Evolutionary conservation across 2,797 vertebrate genomes (phyloP), one percentile per base, ranked within the genome.

Genomic region (Typhlichthys subterraneus): DNA sequence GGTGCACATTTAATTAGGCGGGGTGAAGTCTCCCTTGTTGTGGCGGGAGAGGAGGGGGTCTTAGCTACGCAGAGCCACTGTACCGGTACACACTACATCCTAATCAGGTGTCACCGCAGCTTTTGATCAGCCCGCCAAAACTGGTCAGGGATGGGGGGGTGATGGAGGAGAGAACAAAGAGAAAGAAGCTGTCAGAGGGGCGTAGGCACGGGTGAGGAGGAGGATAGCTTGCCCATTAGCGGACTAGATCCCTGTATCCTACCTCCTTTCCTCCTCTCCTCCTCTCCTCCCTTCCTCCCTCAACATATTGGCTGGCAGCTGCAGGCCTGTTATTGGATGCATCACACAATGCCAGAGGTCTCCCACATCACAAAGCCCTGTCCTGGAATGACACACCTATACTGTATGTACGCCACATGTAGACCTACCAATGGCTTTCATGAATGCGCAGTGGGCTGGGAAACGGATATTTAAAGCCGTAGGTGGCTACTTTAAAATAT

Each of bases 1-100:
- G 93, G 95, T 96, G 95, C 94, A 97, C 93, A 95, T 96, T 95
- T 97, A 97, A 97, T 97, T 96, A 96, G 93, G 87, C 90, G 82
- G 89, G 92, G 86, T 93, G 93, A 95, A 94, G 93, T 92, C 92
- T 93, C 93, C 93, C 92, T 91, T 94, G 94, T 94, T 93, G 93
- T 96, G 90, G 91, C 7, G 72, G 60, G 72, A 63, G 23, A 11
- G 53, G 66, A 53, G 77, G 82, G 85, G 88, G 88, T 93, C 92
- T 88, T 93, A 90, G 83, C 88, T 79, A 90, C 85, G 92, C 92
- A 29, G 23, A 29, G 91, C 91, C 88, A 93, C 94, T 94, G 94
- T 96, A 97, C 95, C 23, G 23, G 23, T 29, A 97, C 93, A 90
- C 91, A 89, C 89, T 93, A 93, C 90, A 92, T 84, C 72, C 94